Evolutionary conservation across 2,113 vertebrate genomes (phyloP), one percentile per base, ranked within the genome.

Genomic region (Abramis brama): DNA sequence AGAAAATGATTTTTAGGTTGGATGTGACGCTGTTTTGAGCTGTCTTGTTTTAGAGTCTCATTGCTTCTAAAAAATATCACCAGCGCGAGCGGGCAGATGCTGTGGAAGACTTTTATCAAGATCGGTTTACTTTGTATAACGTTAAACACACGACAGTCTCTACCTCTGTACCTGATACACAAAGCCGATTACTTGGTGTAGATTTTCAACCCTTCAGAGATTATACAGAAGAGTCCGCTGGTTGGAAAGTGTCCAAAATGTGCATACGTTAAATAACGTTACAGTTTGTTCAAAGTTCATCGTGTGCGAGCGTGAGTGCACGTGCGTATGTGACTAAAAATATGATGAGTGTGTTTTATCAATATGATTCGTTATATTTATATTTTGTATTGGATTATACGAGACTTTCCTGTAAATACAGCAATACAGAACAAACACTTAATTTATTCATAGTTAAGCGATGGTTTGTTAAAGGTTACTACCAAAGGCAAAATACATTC

Each of bases 161-260:
- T 87, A 87, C 86, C 88, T 89, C 88, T 83, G 55, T 81, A 79
- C 60, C 79, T 62, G 52, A 57, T 30, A 17, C 83, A 73, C 83
- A 74, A 85, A 87, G 70, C 86, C 79, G 74, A 87, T 87, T 85
- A 82, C 55, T 79, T 66, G 84, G 79, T 83, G 86, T 75, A 75
- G 68, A 47, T 81, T 27, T 79, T 83, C 73, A 70, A 74, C 45
- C 76, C 80, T 83, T 43, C 33, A 68, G 79, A 82, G 43, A 47
- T 60, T 82, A 79, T 45, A 68, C 79, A 21, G 79, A 60, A 71
- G 76, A 27, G 64, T 83, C 66, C 68, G 30, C 30, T 12, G 50
- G 81, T 82, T 62, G 78, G 55, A 39, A 59, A 83, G 45, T 52
- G 79, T 83, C 59, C 70, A 82, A 70, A 50, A 43, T 57, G 30